Evolutionary conservation across 2,113 vertebrate species (phyloP).

Genomic region (Hemibagrus wyckioides): DNA sequence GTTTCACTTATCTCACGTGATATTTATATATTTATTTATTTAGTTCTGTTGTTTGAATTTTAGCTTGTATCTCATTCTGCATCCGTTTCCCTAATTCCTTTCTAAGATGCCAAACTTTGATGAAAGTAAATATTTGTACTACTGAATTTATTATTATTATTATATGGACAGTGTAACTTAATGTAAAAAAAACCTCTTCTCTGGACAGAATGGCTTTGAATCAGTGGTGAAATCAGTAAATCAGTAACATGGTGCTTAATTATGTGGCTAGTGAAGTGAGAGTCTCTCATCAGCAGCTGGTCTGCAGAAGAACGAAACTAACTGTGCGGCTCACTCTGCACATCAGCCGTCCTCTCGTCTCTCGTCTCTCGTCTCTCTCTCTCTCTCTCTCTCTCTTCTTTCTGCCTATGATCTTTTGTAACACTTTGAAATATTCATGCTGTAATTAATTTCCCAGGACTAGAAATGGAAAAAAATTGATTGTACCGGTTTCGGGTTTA

Average conservation of each 20-base stretch:
- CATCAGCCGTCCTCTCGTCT: conserved; percentile 9
- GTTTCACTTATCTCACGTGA: background rate
- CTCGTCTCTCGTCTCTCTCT: background rate
- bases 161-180: conserved; percentile 38
- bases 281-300: conserved; percentile 54
- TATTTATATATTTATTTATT: background rate
- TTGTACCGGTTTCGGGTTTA: conserved; percentile 72
- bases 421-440: conserved; percentile 73
- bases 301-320: conserved; percentile 53
- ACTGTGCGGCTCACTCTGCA: conserved; percentile 31
- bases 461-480: conserved; percentile 60
- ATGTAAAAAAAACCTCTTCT: background rate
- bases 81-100: background rate
- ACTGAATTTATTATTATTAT: conserved; percentile 17
- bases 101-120: background rate
- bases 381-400: too few relatives aligned
- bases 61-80: background rate
- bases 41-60: background rate
- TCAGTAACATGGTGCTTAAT: conserved; percentile 59
- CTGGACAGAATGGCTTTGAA: conserved; percentile 39
- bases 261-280: conserved; percentile 53
- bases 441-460: conserved; percentile 69
- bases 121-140: background rate
- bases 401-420: conserved; percentile 54
- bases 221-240: conserved; percentile 67